phyloP scores from a whole-genome alignment of 2,797 vertebrate genomes.

The Lateolabrax maculatus region DNA sequence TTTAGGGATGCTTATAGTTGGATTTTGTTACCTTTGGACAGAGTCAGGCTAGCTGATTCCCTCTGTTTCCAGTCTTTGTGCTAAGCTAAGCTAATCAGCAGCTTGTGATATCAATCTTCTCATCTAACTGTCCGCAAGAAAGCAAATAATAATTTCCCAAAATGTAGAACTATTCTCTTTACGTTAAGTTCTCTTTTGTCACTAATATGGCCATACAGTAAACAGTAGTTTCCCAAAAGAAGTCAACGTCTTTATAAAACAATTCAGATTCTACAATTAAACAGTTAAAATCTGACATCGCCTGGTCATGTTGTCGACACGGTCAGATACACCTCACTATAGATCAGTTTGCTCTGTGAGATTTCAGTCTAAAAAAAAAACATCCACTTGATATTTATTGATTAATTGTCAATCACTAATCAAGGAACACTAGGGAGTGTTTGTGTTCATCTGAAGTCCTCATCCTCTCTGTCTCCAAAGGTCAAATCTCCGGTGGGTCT shows the following conservation, averaged over 20 bases:
- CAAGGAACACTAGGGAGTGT: neutral
- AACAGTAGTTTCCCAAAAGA: too few relatives aligned
- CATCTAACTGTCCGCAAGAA: neutral
- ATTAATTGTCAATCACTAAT: neutral
- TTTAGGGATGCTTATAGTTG: too few relatives aligned
- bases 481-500: slow-evolving; percentile 92
- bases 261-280: neutral
- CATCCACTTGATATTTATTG: neutral
- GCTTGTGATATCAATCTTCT: neutral
- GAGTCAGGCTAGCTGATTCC: neutral
- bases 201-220: neutral
- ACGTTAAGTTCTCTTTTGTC: neutral
- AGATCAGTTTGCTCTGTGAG: too few relatives aligned
- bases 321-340: neutral
- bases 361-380: too few relatives aligned
- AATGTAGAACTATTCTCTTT: neutral
- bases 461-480: slow-evolving; percentile 76
- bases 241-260: neutral
- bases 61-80: neutral
- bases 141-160: neutral
- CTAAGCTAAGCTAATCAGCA: neutral
- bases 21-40: neutral
- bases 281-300: neutral
- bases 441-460: too few relatives aligned
- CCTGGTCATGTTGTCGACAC: neutral